Percentiles rank a stretch among this genome's conserved stretches.
These are phyloP conservation scores for Tauraco hartlaubi DNA, from an alignment of 2,797 vertebrate genomes.

Conservation along the genomic window DNA sequence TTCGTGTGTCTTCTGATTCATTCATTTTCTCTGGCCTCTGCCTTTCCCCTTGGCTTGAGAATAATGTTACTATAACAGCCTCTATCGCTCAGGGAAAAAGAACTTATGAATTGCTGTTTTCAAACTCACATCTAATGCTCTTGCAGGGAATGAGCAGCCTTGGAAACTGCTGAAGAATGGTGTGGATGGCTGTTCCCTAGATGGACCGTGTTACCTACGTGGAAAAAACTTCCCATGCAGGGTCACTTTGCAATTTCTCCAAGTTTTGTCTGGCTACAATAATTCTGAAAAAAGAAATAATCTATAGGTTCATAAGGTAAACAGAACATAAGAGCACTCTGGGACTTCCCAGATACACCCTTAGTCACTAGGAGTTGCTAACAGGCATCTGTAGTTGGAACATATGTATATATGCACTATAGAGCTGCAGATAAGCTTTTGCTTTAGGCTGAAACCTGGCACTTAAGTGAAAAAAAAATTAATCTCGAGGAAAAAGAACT, in stretches of 20 bases:
- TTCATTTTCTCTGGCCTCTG: slow-evolving; percentile 13
- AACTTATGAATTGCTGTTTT: not conserved
- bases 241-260: not conserved
- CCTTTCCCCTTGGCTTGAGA: not conserved
- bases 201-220: not conserved
- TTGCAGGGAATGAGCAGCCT: not conserved
- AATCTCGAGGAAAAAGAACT: not conserved
- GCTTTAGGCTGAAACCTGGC: not conserved
- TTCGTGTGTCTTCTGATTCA: not conserved
- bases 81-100: not conserved
- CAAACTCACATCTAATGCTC: not conserved
- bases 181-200: fast-evolving
- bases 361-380: fast-evolving
- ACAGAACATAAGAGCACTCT: not conserved
- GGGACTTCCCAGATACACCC: not conserved
- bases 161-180: not conserved
- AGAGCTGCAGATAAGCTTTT: not conserved
- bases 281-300: not conserved
- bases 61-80: not conserved
- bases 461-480: fast-evolving
- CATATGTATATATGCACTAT: fast-evolving
- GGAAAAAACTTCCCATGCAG: fast-evolving
- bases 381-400: not conserved
- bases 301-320: not conserved
- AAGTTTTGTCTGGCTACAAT: not conserved